These are phyloP conservation scores for Coleophora flavipennella DNA, from an alignment of 2,888 invertebrate genomes.

Conservation along the genomic window DNA sequence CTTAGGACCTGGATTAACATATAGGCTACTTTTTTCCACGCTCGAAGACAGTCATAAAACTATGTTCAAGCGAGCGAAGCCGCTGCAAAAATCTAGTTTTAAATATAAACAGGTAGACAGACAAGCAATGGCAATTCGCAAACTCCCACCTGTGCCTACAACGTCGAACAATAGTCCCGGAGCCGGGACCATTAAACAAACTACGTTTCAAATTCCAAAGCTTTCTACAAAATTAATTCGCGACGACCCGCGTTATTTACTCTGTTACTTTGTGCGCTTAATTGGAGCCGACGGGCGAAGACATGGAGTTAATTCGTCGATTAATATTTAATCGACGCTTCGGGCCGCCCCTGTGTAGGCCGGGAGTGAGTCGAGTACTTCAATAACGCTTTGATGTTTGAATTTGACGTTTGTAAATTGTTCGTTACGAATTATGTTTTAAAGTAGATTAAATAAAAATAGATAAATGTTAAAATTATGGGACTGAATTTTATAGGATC, in stretches of 20 bases:
- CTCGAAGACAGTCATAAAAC: too few species aligned
- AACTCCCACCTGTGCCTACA: constrained; percentile 1
- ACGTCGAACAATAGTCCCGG: constrained; percentile 12
- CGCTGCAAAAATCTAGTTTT: too few species aligned
- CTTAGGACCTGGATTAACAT: too few species aligned
- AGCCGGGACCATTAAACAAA: constrained; percentile 51
- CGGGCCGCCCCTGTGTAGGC: constrained; percentile 16
- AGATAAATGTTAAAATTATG: too few species aligned
- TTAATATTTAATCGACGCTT: constrained; percentile 63
- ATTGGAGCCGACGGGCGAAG: constrained; percentile 61
- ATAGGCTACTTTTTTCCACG: too few species aligned
- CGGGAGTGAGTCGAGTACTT: constrained; percentile 1
- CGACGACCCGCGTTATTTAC: constrained; percentile 54
- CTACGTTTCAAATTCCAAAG: constrained; percentile 33
- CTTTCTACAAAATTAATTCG: constrained; percentile 61
- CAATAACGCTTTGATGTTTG: neutral
- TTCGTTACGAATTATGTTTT: neutral
- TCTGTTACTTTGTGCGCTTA: constrained; percentile 66
- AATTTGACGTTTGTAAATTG: neutral
- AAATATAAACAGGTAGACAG: neutral
- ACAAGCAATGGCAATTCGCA: neutral
- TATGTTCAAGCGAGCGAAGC: too few species aligned
- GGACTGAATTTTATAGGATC: too few species aligned
- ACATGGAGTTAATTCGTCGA: constrained; percentile 65
- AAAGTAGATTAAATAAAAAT: neutral